Percentiles rank a stretch among this genome's conserved stretches.
Evolutionary conservation across 2,113 vertebrate genomes (phyloP).

Genomic region (Vireo altiloquus): DNA sequence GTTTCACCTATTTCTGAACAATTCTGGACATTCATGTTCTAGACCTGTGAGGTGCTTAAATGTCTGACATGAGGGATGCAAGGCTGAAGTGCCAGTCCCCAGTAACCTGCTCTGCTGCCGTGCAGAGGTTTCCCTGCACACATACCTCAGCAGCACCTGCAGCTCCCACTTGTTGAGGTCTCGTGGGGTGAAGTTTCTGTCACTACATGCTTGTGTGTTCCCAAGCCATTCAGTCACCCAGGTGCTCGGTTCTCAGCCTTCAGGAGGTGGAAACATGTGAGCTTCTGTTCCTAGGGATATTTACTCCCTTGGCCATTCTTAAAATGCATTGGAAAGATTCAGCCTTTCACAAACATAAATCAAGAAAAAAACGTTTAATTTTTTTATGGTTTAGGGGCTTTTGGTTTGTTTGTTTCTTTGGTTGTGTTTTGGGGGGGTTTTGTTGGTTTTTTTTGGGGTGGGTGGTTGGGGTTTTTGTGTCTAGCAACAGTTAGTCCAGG

Average conservation of each 20-base stretch:
- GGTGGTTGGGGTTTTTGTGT: neutral
- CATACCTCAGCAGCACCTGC: neutral
- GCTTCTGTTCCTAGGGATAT: neutral
- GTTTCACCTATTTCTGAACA: neutral
- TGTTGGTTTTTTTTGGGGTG: rapidly evolving
- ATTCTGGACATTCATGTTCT: neutral
- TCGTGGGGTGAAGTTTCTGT: neutral
- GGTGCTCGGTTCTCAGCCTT: neutral
- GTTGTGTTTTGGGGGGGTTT: neutral
- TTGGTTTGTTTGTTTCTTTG: neutral
- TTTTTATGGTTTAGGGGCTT: neutral
- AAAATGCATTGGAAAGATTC: neutral
- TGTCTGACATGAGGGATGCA: neutral
- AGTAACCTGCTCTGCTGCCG: neutral
- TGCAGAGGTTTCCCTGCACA: rapidly evolving
- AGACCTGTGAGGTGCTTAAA: neutral
- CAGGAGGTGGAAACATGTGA: neutral
- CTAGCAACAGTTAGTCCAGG: neutral
- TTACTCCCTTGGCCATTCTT: neutral
- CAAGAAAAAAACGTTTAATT: neutral
- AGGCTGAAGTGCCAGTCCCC: neutral
- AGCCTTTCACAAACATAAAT: neutral
- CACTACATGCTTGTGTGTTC: rapidly evolving
- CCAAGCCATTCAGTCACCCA: neutral
- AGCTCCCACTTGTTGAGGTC: neutral